phyloP scores from a whole-genome alignment of 1,140 invertebrate species.

The Drosophila parabipectinata region DNA sequence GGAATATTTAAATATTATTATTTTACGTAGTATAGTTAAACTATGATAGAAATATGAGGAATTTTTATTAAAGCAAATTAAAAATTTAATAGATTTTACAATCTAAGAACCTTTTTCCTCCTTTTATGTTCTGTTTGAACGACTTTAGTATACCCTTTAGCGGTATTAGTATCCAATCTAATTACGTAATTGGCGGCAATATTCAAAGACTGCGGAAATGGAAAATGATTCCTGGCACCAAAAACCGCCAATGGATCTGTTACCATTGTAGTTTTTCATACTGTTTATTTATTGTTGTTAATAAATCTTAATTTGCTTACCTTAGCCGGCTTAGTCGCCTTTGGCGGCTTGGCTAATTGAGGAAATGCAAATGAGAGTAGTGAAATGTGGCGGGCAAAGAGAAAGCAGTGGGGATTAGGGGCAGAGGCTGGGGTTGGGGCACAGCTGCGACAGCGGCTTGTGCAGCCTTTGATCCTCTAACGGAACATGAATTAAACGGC shows the following conservation, averaged over 20 bases:
- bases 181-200: slow-evolving; percentile 57
- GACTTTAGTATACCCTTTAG: not conserved
- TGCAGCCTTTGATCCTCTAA: slow-evolving; percentile 74
- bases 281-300: slow-evolving; percentile 78
- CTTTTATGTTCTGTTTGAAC: not conserved
- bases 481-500: slow-evolving; percentile 81
- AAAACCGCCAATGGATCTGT: slow-evolving; percentile 42
- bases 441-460: slow-evolving; percentile 60
- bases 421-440: not conserved
- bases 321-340: slow-evolving; percentile 52
- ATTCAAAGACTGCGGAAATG: slow-evolving; percentile 53
- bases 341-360: slow-evolving; percentile 71
- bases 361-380: slow-evolving; percentile 73
- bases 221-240: not conserved
- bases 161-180: not conserved
- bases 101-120: too few relatives aligned
- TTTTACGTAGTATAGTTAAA: too few relatives aligned
- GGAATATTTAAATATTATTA: too few relatives aligned
- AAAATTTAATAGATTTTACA: too few relatives aligned
- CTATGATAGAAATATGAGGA: too few relatives aligned
- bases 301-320: slow-evolving; percentile 83
- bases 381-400: slow-evolving; percentile 41
- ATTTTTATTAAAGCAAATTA: too few relatives aligned
- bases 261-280: slow-evolving; percentile 43
- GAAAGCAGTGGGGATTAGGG: slow-evolving; percentile 8